Evolutionary conservation across 2,113 vertebrate genomes (phyloP).

Genomic region (Melanerpes aurifrons): DNA sequence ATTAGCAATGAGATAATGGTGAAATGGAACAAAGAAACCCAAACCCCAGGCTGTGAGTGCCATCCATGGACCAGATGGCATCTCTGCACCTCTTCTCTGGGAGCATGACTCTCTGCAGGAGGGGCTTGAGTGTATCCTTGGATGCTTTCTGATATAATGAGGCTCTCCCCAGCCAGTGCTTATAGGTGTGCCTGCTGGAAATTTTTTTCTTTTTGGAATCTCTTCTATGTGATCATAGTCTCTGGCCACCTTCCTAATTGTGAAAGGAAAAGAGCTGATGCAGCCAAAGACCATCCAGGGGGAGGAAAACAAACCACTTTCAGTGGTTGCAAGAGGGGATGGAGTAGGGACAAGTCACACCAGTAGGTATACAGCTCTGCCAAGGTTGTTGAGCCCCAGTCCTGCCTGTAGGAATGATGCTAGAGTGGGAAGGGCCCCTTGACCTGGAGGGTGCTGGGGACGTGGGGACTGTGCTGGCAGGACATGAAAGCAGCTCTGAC

Average conservation of each 20-base stretch:
- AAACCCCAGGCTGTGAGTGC: neutral
- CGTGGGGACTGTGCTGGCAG: neutral
- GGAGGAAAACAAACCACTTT: neutral
- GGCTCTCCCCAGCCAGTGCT: neutral
- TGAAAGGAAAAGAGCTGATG: conserved; percentile 3
- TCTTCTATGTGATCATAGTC: neutral
- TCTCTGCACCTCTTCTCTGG: neutral
- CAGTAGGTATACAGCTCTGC: neutral
- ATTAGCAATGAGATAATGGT: neutral
- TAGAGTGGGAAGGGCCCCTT: neutral
- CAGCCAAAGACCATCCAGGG: neutral
- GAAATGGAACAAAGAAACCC: neutral
- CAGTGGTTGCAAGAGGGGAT: neutral
- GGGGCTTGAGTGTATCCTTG: neutral
- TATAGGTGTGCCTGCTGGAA: neutral
- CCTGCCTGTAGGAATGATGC: neutral
- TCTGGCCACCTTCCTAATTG: conserved; percentile 26
- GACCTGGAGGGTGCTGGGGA: neutral
- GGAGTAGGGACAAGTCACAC: neutral
- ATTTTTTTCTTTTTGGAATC: neutral
- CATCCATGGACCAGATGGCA: neutral
- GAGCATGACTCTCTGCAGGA: neutral
- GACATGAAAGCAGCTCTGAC: conserved; percentile 7
- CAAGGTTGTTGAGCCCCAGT: neutral
- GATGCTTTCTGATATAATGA: neutral